Evolutionary conservation across 2,797 vertebrate genomes (phyloP), one percentile per base, ranked within the genome.

Genomic region (Aldrovandia affinis): DNA sequence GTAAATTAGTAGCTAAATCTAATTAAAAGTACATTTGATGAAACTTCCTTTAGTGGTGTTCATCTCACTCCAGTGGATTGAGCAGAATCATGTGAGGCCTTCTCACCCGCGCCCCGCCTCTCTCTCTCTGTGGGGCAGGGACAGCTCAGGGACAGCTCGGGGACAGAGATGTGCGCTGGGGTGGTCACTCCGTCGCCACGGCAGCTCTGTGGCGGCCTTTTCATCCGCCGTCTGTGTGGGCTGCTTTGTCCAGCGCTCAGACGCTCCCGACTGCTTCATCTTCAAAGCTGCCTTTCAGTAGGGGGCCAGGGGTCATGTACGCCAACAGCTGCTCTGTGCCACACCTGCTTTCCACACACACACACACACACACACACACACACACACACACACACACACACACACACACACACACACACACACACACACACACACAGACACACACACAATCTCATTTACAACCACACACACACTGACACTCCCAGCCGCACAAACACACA

Each of bases 381-480:
- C 12, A 57, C 12, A 50, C 47, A 15, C 12, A 1, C 10, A 4
- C 44, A 22, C 25, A n/a, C 78, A 44, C 10, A 44, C 79, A 20
- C 54, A 30, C 81, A 84, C 57, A 36, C 10, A 55, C 50, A 59
- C 78, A 28, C 83, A 79, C 79, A 80, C 81, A 83, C 83, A 77
- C 61, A 18, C 61, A 28, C 59, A n/a, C 59, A 25, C 61, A 30
- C 61, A 65, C 61, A 15, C 61, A 65, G 9, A 65, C 61, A 28
- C 28, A 30, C 28, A 1, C 61, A 8, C 61, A 9, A 8, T 28
- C n/a, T 12, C 10, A 33, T 28, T 1, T 28, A 14, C 28, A 65
- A 9, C 28, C 28, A 63, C 61, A 63, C 59, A 63, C n/a, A 28
- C 59, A 28, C n/a, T 5, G 25, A 63, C n/a, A 28, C n/a, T 7